Evolutionary conservation across 1,140 invertebrate species (phyloP), one percentile per base, ranked within the genome.

Genomic region (Cylas formicarius): DNA sequence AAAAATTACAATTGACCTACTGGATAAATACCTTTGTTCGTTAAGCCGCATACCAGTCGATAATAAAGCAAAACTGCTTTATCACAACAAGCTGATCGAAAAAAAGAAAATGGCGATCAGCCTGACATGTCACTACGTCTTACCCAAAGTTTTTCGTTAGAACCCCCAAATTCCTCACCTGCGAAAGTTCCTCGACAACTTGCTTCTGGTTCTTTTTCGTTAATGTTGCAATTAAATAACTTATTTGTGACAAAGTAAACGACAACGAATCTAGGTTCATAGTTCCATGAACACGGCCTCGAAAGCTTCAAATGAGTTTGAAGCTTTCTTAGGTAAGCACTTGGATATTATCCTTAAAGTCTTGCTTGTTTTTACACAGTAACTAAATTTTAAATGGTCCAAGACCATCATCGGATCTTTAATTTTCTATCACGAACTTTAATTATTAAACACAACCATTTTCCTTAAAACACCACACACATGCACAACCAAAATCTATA

Each of bases 201-300:
- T 84, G 80, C 69, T 87, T 87, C 73, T 84, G 90, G 75, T 93
- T 95, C 77, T 90, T 91, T 80, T 92, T 94, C 71, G 79, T 89
- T 75, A 94, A 81, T 80, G 88, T 92, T 71, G 82, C 80, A 78
- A 95, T 85, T 73, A 92, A 86, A 85, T 87, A 88, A 85, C 82
- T 86, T 76, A 95, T 94, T 84, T 94, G 88, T 79, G 87, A 88
- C 82, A 93, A 84, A 78, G 89, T 88, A 85, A 91, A 90, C 80
- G 86, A 90, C 80, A 90, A 82, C 80, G 90, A 85, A 80, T 93
- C 89, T 80, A 92, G 86, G 86, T 92, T 93, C 90, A 95, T 94
- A 90, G 84, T 93, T 93, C 86, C 83, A 89, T 90, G 80, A 85
- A 86, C 74, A 72, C 76, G 71, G 75, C 76, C 71, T 77, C 75